phyloP scores from a whole-genome alignment of 2,888 invertebrate species.

The Osmoderma eremita region DNA sequence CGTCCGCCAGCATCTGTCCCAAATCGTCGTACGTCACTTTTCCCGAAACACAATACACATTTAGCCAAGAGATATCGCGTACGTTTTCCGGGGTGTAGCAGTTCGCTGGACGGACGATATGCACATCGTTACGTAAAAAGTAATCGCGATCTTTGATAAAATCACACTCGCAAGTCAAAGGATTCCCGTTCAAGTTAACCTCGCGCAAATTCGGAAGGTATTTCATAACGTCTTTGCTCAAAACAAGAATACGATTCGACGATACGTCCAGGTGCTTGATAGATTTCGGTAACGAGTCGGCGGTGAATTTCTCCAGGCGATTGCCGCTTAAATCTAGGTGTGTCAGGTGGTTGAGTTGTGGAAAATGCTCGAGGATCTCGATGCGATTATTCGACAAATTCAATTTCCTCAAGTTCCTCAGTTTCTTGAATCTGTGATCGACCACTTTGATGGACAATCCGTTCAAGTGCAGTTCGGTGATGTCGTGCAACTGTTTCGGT shows the following conservation, averaged over 20 bases:
- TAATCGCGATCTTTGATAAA: conserved; percentile 73
- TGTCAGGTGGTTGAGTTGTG: conserved; percentile 55
- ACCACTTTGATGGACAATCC: conserved; percentile 54
- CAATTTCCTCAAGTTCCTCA: conserved; percentile 56
- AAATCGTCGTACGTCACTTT: conserved; percentile 38
- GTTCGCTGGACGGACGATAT: conserved; percentile 53
- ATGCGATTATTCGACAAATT: conserved; percentile 57
- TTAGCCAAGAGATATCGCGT: conserved; percentile 52
- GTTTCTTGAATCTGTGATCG: conserved; percentile 56
- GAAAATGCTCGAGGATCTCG: conserved; percentile 46
- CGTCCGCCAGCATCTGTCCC: conserved; percentile 29
- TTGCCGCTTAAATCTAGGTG: conserved; percentile 57
- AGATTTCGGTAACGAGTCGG: conserved; percentile 56
- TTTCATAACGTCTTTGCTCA: conserved; percentile 65
- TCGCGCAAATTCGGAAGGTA: conserved; percentile 69
- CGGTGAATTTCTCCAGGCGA: conserved; percentile 54
- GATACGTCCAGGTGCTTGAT: conserved; percentile 69
- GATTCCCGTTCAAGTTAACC: conserved; percentile 75
- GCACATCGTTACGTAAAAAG: conserved; percentile 60
- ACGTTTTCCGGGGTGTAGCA: conserved; percentile 56
- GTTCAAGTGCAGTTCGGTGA: conserved; percentile 55
- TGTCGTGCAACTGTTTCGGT: conserved; percentile 53
- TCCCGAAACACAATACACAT: conserved; percentile 40
- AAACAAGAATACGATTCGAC: conserved; percentile 70
- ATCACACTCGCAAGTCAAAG: conserved; percentile 76